Evolutionary conservation across 2,888 invertebrate genomes (phyloP).

Genomic region (Euclidia mi): DNA sequence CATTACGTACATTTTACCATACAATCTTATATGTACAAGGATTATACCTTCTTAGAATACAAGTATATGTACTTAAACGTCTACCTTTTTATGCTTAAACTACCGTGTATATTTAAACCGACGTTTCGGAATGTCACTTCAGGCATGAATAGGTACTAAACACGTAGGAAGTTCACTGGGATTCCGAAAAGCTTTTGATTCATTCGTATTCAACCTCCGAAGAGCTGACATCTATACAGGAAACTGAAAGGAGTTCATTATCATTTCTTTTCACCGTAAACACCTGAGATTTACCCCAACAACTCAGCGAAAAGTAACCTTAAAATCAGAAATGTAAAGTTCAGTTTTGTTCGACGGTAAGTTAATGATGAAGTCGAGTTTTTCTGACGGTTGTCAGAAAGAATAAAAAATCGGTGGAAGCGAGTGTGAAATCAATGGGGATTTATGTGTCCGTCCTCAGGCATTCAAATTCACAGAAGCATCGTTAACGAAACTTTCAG

Average conservation of each 20-base stretch:
- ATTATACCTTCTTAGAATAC: too few species aligned
- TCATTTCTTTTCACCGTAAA: conserved; percentile 69
- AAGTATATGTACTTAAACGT: too few species aligned
- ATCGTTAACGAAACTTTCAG: conserved; percentile 30
- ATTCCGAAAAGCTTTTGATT: conserved; percentile 64
- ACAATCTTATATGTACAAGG: too few species aligned
- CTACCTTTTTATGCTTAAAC: too few species aligned
- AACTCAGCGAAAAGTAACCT: conserved; percentile 9
- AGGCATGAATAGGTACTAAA: conserved; percentile 13
- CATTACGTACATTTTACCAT: too few species aligned
- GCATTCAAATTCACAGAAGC: conserved; percentile 40
- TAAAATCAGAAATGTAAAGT: conserved; percentile 4
- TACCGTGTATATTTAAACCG: not conserved
- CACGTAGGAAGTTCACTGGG: conserved; percentile 48
- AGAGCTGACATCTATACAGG: conserved; percentile 59
- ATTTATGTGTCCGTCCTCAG: conserved; percentile 41
- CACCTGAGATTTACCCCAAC: conserved; percentile 64
- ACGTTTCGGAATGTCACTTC: not conserved
- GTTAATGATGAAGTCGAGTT: conserved; percentile 51
- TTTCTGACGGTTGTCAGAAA: conserved; percentile 39
- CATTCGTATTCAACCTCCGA: conserved; percentile 60
- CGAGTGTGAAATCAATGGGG: conserved; percentile 53
- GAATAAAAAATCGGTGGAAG: conserved; percentile 51
- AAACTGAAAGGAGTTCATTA: conserved; percentile 71
- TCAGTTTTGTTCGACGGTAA: conserved; percentile 17